Evolutionary conservation across 2,113 vertebrate species (phyloP), one percentile per base, ranked within the genome.

Genomic region (Crypturellus undulatus): DNA sequence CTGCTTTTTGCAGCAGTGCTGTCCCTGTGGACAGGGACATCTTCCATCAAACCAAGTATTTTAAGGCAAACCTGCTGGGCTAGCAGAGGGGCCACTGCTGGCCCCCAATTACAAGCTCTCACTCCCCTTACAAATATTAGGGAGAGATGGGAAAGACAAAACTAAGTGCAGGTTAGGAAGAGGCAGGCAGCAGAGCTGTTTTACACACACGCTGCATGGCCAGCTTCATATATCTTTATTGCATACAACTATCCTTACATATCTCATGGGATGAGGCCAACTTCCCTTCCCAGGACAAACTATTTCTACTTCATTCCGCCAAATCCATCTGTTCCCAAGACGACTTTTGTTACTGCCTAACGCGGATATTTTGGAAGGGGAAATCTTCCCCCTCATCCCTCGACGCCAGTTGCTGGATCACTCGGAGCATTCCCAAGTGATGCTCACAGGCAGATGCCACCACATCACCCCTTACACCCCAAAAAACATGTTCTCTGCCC

Each of bases 251-350:
- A 95, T 91, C 68, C 85, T 92, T 88, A 90, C 65, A 80, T 88
- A 94, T 95, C 93, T 96, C 92, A 90, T 72, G 94, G 93, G 96
- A 93, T 83, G 91, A 80, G 94, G 95, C 92, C 91, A 93, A 95
- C 90, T 97, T 97, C 96, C 94, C 93, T 95, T 94, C 96, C 90
- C 93, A 96, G 85, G 89, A 88, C 79, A 88, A 95, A 92, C 60
- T 95, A 95, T 94, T 96, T 96, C 94, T 88, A 38, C 76, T 94
- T 59, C 32, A 87, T 80, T 92, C 93, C 94, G 91, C 95, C 89
- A 95, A 97, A 96, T 83, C 85, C 79, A 94, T 95, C 93, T 94
- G 91, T 94, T 97, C 89, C 95, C 95, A 94, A 87, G 95, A 96
- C 93, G 91, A 94, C 94, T 94, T 95, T 82, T 94, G 81, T 92